These are phyloP conservation scores for Ormyrus pomaceus DNA, from an alignment of 2,888 invertebrate genomes.

Conservation along the genomic window DNA sequence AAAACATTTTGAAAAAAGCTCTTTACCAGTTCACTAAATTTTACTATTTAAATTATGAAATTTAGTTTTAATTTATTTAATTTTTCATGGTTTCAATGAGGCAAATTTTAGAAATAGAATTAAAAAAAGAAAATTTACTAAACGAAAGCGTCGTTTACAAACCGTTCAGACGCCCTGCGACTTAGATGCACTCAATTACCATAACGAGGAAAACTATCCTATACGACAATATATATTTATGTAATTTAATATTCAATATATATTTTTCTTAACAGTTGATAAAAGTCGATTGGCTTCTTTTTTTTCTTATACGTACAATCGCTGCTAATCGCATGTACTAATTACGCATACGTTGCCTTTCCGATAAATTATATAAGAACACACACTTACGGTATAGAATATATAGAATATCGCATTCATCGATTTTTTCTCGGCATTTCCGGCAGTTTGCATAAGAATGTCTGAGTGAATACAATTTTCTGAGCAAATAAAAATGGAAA, in stretches of 20 bases:
- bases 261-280: not conserved
- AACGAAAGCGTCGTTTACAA: not conserved
- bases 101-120: not conserved
- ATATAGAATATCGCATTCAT: conserved; percentile 32
- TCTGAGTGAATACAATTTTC: not conserved
- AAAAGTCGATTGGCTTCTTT: conserved; percentile 29
- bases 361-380: conserved; percentile 22
- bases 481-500: not conserved
- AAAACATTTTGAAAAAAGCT: no score
- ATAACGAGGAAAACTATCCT: conserved; percentile 5
- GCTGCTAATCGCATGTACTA: not conserved
- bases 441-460: conserved; percentile 38
- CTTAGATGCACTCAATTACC: not conserved
- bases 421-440: conserved; percentile 28
- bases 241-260: not conserved
- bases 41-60: not conserved
- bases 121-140: not conserved
- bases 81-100: conserved; percentile 2
- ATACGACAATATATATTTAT: conserved; percentile 1
- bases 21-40: not conserved
- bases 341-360: conserved; percentile 6
- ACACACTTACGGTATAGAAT: conserved; percentile 16
- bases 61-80: not conserved
- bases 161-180: not conserved
- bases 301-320: not conserved